A percentile compares a stretch with the other conserved stretches of the same genome.
These are phyloP conservation scores for Procambarus clarkii DNA, from an alignment of 1,140 invertebrate genomes.

Conservation along the genomic window DNA sequence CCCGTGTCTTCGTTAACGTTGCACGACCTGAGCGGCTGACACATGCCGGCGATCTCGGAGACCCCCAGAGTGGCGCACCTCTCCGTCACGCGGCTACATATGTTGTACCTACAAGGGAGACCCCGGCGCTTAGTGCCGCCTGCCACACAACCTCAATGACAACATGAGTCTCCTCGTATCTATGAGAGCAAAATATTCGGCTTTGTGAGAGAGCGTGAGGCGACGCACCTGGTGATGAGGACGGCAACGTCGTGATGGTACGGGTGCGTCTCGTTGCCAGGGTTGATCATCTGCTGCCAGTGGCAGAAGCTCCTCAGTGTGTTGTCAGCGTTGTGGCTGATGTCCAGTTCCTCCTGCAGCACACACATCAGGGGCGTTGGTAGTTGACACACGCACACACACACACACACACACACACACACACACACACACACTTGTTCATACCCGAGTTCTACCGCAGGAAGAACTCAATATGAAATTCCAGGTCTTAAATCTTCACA, in stretches of 20 bases:
- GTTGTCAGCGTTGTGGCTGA: slow-evolving; percentile 87
- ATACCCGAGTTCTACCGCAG: too few relatives aligned
- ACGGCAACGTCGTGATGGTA: slow-evolving; percentile 96
- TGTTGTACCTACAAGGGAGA: slow-evolving; percentile 82
- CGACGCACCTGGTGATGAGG: slow-evolving; percentile 86
- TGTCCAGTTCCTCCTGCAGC: slow-evolving; percentile 80
- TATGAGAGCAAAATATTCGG: too few relatives aligned
- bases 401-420: not conserved
- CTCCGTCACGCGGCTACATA: slow-evolving; percentile 86
- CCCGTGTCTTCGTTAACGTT: slow-evolving; percentile 95
- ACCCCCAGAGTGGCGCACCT: slow-evolving; percentile 90
- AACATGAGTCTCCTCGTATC: too few relatives aligned
- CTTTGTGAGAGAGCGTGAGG: not conserved
- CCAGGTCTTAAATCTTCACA: too few relatives aligned
- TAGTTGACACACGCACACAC: not conserved
- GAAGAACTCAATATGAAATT: too few relatives aligned
- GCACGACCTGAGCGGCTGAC: slow-evolving; percentile 89
- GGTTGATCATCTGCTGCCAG: slow-evolving; percentile 89
- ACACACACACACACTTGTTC: too few relatives aligned
- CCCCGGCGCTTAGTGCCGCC: too few relatives aligned
- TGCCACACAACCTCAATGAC: too few relatives aligned
- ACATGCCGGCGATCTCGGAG: slow-evolving; percentile 93
- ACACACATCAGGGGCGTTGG: too few relatives aligned
- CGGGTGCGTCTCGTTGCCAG: slow-evolving; percentile 85
- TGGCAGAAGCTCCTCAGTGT: slow-evolving; percentile 90